Conservation (phyloP, 2,797 vertebrate species). For the Acanthurus lineatus region DNA sequence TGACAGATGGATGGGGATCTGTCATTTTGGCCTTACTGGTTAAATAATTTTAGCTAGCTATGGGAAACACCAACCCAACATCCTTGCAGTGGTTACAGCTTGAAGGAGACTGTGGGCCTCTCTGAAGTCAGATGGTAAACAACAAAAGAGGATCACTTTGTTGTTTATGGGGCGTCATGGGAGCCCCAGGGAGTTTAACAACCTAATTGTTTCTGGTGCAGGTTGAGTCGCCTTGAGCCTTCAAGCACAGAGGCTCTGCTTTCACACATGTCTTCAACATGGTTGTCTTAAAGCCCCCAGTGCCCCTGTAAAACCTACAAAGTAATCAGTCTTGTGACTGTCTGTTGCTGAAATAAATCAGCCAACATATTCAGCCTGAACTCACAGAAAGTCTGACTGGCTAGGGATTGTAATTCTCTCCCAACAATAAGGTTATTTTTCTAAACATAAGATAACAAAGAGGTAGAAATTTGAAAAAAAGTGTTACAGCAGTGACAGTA, state of each 20-base stretch:
- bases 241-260: conserved; percentile 32
- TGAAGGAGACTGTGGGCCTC: conserved; percentile 12
- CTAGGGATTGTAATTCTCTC: neutral
- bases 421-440: neutral
- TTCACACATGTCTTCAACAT: conserved; percentile 69
- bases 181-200: conserved; percentile 67
- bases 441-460: neutral
- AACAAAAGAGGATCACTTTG: conserved; percentile 73
- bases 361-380: conserved; percentile 23
- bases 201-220: conserved; percentile 71
- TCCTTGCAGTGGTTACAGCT: conserved; percentile 32
- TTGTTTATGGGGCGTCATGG: conserved; percentile 68
- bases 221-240: conserved; percentile 61
- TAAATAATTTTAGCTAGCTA: conserved; percentile 48
- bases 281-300: conserved; percentile 24
- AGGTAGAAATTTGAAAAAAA: neutral
- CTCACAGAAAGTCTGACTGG: neutral
- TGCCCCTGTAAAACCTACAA: conserved; percentile 51
- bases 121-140: conserved; percentile 64
- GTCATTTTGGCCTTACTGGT: conserved; percentile 47
- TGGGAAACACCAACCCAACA: conserved; percentile 32
- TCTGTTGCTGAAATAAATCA: conserved; percentile 38
- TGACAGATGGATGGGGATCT: conserved; percentile 57
- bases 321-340: conserved; percentile 52
- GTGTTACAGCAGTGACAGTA: neutral